Conservation (phyloP, 2,888 invertebrate genomes). For the Drosophila cognata region DNA sequence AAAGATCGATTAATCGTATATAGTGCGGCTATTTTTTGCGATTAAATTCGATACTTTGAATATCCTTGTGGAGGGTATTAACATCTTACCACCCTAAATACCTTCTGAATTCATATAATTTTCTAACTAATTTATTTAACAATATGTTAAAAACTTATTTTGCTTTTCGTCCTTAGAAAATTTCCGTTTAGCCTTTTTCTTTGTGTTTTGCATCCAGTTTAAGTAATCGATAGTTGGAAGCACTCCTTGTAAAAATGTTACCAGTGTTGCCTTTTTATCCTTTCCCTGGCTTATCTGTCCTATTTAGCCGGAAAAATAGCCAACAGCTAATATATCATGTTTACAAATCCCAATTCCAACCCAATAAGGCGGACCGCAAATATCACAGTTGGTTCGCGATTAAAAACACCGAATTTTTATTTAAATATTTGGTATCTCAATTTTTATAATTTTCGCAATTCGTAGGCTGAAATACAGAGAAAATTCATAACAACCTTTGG, state of each 20-base stretch:
- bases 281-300: background rate
- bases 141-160: background rate
- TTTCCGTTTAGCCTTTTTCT: background rate
- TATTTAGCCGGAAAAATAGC: background rate
- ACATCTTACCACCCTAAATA: background rate
- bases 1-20: background rate
- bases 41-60: background rate
- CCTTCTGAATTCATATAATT: background rate
- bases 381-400: background rate
- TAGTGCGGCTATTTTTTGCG: background rate
- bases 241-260: background rate
- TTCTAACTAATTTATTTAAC: background rate
- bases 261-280: background rate
- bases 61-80: conserved; percentile 1
- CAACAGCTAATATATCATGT: background rate
- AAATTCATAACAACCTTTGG: conserved; percentile 14
- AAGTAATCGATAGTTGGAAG: background rate
- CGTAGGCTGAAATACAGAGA: conserved; percentile 44
- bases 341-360: background rate
- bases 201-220: background rate
- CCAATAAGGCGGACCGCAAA: background rate
- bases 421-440: conserved; percentile 31
- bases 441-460: conserved; percentile 30
- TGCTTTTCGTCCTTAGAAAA: background rate
- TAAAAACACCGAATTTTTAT: background rate